Evolutionary conservation across 2,888 invertebrate species (phyloP).

Genomic region (Trilocha varians): DNA sequence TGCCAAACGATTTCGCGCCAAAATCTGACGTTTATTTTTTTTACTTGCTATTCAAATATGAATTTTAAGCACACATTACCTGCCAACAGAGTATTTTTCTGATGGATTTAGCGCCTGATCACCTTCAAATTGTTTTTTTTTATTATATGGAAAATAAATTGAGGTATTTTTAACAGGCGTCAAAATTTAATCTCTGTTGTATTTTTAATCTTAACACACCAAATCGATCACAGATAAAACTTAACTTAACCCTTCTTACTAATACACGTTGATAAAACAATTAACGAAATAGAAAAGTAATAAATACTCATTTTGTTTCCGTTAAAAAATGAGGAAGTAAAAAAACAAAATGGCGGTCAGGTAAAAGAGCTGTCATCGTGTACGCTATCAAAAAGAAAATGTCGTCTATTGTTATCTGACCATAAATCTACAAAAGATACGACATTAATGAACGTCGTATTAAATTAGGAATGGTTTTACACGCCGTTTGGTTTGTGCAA

Average conservation of each 20-base stretch:
- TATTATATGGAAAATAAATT: too few species aligned
- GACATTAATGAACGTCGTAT: conserved; percentile 22
- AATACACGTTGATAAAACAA: not conserved
- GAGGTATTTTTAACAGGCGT: too few species aligned
- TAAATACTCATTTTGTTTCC: not conserved
- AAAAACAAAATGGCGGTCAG: too few species aligned
- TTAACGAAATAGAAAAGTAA: not conserved
- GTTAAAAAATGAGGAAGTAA: not conserved
- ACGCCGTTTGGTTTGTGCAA: conserved; percentile 29
- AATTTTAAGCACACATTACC: too few species aligned
- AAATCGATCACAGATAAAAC: not conserved
- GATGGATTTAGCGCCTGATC: too few species aligned
- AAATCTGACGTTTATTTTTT: too few species aligned
- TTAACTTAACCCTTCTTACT: not conserved
- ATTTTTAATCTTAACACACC: not conserved
- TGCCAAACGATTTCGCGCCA: too few species aligned
- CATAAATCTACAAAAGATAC: conserved; percentile 8
- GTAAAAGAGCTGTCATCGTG: not conserved
- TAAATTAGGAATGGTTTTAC: conserved; percentile 38
- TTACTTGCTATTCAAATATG: too few species aligned
- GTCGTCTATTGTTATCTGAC: conserved; percentile 11
- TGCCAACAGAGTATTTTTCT: too few species aligned
- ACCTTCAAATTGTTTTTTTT: too few species aligned
- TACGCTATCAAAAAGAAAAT: not conserved
- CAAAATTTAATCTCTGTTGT: too few species aligned